Evolutionary conservation across 2,113 vertebrate genomes (phyloP), one percentile per base, ranked within the genome.

Genomic region (Caloenas nicobarica): DNA sequence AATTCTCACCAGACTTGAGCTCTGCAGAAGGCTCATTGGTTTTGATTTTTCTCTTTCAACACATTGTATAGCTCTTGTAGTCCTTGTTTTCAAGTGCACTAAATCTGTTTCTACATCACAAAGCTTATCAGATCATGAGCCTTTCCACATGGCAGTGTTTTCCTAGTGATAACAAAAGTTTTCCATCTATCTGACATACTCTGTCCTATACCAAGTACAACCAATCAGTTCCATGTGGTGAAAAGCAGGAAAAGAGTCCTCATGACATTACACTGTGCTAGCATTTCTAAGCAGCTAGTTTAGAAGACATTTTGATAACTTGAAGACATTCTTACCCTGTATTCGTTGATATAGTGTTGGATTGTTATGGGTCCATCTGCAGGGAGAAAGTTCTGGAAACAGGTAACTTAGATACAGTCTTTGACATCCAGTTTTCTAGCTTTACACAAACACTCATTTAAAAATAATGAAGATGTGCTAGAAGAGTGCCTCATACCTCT

Each of bases 401-500:
- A n/a, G 12, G 13, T 34, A 53, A 48, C 29, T 70, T 72, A 46
- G 44, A 46, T 46, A 46, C 44, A 46, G 26, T 9, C 44, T 77
- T 36, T 60, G 80, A 13, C 53, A 25, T 16, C 7, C 5, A 5
- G 5, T 68, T 81, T 74, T 53, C 26, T 15, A n/a, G 70, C 68
- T 83, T 73, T 54, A 31, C 42, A 24, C 4, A 3, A 25, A 17
- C 13, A 3, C 4, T 33, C 3, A 0, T 7, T 31, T 51, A 42
- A 70, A 76, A 66, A 16, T 3, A 26, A 1, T 2, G 11, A 11
- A 70, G 25, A 19, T 0, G 4, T 2, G 2, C 40, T 79, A 74
- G 70, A 53, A 65, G 68, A 26, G 29, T 53, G 70, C 76, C 68
- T 95, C 24, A 54, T 21, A 3, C 3, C 36, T 93, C 62, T 94